phyloP scores from a whole-genome alignment of 2,797 vertebrate species.

The Bradypodion pumilum region DNA sequence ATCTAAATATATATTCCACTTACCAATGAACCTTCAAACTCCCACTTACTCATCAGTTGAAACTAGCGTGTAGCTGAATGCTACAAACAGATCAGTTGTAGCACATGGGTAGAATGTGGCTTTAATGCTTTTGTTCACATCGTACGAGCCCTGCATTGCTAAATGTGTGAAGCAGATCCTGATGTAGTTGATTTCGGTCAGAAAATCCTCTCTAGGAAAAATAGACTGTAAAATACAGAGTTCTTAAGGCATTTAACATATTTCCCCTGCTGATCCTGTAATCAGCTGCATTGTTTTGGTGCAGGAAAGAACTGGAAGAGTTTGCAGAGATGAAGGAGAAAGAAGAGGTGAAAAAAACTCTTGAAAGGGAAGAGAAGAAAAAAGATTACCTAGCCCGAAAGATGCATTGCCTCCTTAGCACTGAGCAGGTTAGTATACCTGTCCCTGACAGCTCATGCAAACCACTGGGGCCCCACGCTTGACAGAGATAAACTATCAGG shows the following conservation, averaged over 20 bases:
- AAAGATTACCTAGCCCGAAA: conserved; percentile 82
- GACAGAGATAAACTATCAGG: conserved; percentile 81
- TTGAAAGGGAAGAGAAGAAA: conserved; percentile 79
- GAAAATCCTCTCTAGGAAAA: background rate
- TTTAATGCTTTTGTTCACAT: conserved; percentile 38
- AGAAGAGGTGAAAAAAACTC: conserved; percentile 75
- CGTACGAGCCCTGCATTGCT: conserved; percentile 2
- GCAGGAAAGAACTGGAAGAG: conserved; percentile 84
- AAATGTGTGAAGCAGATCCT: conserved; percentile 20
- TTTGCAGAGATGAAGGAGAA: conserved; percentile 79
- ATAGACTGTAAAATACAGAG: background rate
- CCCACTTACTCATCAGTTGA: conserved; percentile 5
- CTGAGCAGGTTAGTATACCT: conserved; percentile 85
- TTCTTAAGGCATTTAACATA: conserved; percentile 32
- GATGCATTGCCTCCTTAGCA: conserved; percentile 94
- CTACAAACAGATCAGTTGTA: background rate
- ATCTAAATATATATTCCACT: background rate
- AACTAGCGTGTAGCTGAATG: background rate
- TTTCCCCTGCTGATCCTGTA: conserved; percentile 9
- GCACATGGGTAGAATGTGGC: background rate
- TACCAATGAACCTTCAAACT: background rate
- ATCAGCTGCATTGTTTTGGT: conserved; percentile 57
- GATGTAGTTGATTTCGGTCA: conserved; percentile 17
- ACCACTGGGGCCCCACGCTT: conserved; percentile 69
- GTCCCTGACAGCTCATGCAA: conserved; percentile 74